Evolutionary conservation across 2,113 vertebrate genomes (phyloP), one percentile per base, ranked within the genome.

Genomic region (Atractosteus spatula): DNA sequence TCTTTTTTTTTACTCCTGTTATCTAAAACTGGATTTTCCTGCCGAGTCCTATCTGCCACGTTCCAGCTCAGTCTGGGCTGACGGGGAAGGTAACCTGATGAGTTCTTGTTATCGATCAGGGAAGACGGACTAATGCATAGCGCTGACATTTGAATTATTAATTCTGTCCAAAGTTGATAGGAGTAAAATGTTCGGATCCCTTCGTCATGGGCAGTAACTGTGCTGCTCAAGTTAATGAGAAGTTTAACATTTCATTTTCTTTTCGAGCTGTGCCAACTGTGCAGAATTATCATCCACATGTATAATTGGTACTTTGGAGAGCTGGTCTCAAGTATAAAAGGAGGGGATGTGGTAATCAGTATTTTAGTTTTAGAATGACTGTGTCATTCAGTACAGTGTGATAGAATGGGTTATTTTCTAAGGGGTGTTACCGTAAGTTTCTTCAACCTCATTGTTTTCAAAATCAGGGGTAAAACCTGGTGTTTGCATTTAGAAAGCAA

Each of bases 91-190:
- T 47, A 13, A 7, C 8, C 8, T 41, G 13, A 56, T 29, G 29
- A 57, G 11, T 4, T 54, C 62, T 51, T 65, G 41, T 65, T 66
- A 66, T 66, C 45, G 64, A 66, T 66, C 42, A 12, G 42, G 43
- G 43, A n/a, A 8, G 3, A 41, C 5, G 42, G 64, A 41, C 1
- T 51, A 51, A 51, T 51, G 47, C 47, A 51, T 7, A 66, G 64
- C 47, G 10, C 1, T 51, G 10, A 5, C 47, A 51, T 7, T 51
- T 14, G 64, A 7, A 10, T 51, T 51, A 51, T 64, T 64, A 47
- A 63, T 41, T 4, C 61, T 3, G 62, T 57, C 12, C 54, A 65
- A 42, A 12, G 56, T 44, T 51, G 45, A 6, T 71, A 61, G 42
- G 43, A 10, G 12, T 42, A 64, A 62, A 42, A 56, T 55, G 62